Evolutionary conservation across 2,797 vertebrate genomes (phyloP).

Genomic region (Ceyx erithaca): DNA sequence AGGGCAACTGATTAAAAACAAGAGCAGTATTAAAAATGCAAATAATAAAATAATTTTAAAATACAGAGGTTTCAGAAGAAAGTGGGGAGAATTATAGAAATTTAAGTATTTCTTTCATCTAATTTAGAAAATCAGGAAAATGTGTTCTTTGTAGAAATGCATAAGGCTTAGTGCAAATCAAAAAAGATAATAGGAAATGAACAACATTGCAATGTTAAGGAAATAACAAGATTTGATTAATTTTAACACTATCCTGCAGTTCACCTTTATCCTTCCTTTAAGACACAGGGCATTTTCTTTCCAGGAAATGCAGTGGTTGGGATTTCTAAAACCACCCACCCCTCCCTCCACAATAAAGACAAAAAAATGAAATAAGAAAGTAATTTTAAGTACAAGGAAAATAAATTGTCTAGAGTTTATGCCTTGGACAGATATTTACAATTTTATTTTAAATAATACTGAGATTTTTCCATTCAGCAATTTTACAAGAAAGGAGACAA

Average conservation of each 20-base stretch:
- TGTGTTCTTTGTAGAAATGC: not conserved
- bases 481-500: not conserved
- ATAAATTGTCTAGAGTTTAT: not conserved
- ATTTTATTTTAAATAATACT: constrained; percentile 9
- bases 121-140: not conserved
- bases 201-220: not conserved
- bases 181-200: not conserved
- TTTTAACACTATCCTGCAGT: constrained; percentile 10
- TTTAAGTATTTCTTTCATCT: constrained; percentile 18
- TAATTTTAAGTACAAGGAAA: constrained; percentile 36
- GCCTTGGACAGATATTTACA: constrained; percentile 25
- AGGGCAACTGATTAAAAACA: constrained; percentile 34
- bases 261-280: constrained; percentile 24
- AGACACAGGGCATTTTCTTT: constrained; percentile 35
- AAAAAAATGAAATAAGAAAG: not conserved
- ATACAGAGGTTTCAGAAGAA: not conserved
- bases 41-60: not conserved
- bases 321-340: not conserved
- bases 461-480: not conserved
- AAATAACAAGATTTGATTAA: constrained; percentile 17
- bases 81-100: not conserved
- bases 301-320: not conserved
- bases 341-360: not conserved
- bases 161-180: not conserved
- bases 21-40: not conserved